These are phyloP conservation scores for Diplodus puntazzo DNA, from an alignment of 2,797 vertebrate species.

Conservation along the genomic window DNA sequence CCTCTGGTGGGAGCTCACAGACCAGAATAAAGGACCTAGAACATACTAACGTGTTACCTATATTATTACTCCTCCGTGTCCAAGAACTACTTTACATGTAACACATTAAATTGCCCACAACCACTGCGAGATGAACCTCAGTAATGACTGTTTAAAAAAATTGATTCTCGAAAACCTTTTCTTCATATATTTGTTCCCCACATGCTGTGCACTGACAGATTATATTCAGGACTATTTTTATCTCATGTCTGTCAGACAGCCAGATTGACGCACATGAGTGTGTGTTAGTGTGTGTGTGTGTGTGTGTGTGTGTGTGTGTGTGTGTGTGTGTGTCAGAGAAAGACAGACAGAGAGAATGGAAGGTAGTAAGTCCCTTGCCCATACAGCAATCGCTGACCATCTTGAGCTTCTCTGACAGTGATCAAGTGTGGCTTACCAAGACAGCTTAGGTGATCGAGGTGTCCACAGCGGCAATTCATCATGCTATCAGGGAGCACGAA, in stretches of 20 bases:
- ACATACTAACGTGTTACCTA: not conserved
- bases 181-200: slow-evolving; percentile 19
- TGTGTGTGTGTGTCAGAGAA: slow-evolving; percentile 29
- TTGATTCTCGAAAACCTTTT: slow-evolving; percentile 18
- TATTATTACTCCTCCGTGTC: not conserved
- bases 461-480: slow-evolving; percentile 85
- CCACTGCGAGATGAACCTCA: not conserved
- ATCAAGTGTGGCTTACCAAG: slow-evolving; percentile 85
- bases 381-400: slow-evolving; percentile 78
- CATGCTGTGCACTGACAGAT: slow-evolving; percentile 17
- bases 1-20: too few relatives aligned
- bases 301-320: slow-evolving; percentile 34
- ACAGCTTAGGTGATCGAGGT: slow-evolving; percentile 84
- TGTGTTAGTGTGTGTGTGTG: slow-evolving; percentile 25
- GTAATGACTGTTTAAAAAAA: not conserved
- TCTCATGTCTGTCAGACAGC: slow-evolving; percentile 42
- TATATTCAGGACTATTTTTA: slow-evolving; percentile 55
- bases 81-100: not conserved
- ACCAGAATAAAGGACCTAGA: not conserved
- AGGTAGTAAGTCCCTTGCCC: slow-evolving; percentile 57
- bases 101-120: not conserved
- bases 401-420: slow-evolving; percentile 83
- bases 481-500: slow-evolving; percentile 77
- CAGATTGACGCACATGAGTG: slow-evolving; percentile 67
- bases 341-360: slow-evolving; percentile 27